Base-by-base conservation (phyloP, 2,888 invertebrate species). In the Coelinius sp. region DNA sequence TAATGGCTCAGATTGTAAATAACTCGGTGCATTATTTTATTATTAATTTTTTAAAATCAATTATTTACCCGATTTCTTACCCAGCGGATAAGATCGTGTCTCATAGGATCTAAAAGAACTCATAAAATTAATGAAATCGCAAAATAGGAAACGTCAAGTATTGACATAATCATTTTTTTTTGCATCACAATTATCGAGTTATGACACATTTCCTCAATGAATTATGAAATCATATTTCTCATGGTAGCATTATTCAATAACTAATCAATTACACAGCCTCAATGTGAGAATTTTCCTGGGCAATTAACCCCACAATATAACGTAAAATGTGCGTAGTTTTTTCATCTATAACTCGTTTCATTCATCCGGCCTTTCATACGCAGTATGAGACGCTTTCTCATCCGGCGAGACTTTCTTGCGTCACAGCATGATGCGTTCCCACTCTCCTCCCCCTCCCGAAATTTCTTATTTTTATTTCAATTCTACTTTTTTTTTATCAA, bases 401-500 rank as follows among this genome's bases (percentile, higher is more conserved):
- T 68, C 68, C 68, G 68, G 59, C 59, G 27, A 59, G 59, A 68
- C 56, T 56, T 56, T 49, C 62, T 70, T 70, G 70, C 70, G 64
- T 70, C 56, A 66, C 49, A 44, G 52, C 35, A 38, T 62, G 49
- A 70, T 44, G 68, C 68, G 68, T 64, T 70, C 70, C 62, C 69
- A 69, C 22, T 62, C n/a, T 20, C 20, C 41, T 24, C 53, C 63
- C 63, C 49, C 24, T 22, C 14, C 12, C 8, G 22, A 22, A 64
- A 24, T 41, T 64, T 41, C 8, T 68, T 25, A 4, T 38, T 56
- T 24, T 53, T 41, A 24, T 68, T 68, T 68, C 49, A 25, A 52
- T 52, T 8, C 25, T 22, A 12, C 12, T 24, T 53, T 24, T 53
- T 53, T 22, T 53, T 56, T 17, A 1, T 17, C 31, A 56, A n/a